Percentiles rank a stretch among this genome's conserved stretches.
Evolutionary conservation across 2,888 invertebrate genomes (phyloP).

Genomic region (Melikaiella ostensackeni): DNA sequence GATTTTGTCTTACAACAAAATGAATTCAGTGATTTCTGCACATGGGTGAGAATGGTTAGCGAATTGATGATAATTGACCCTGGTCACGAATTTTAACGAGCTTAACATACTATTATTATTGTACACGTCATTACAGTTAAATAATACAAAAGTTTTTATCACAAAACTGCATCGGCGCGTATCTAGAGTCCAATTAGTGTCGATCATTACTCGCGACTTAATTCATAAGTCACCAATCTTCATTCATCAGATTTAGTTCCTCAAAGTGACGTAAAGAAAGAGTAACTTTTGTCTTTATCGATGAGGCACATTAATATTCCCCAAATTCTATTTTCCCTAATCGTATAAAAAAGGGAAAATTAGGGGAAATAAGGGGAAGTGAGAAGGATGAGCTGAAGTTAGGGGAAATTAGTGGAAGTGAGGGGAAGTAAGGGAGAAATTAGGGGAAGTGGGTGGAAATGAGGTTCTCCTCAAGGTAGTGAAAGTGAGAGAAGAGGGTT

Average conservation of each 20-base stretch:
- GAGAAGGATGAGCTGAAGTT: too few relatives aligned
- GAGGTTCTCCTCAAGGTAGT: too few relatives aligned
- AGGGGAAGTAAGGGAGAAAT: too few relatives aligned
- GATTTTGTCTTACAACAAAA: too few relatives aligned
- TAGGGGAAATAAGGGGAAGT: too few relatives aligned
- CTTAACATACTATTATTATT: neutral
- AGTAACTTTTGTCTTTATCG: too few relatives aligned
- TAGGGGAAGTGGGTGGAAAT: too few relatives aligned
- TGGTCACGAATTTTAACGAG: neutral
- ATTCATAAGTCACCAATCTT: neutral
- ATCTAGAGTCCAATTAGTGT: neutral
- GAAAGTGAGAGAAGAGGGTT: too few relatives aligned
- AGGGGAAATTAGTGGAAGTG: too few relatives aligned
- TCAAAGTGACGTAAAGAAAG: neutral
- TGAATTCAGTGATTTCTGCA: neutral
- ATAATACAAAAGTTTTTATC: neutral
- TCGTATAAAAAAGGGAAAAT: too few relatives aligned
- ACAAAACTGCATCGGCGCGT: neutral
- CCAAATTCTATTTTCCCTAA: too few relatives aligned
- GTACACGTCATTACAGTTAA: neutral
- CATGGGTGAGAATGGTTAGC: neutral
- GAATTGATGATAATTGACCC: constrained; percentile 1
- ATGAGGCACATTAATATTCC: neutral
- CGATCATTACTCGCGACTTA: neutral
- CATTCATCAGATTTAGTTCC: neutral